Percentiles rank a stretch among this genome's conserved stretches.
phyloP scores from a whole-genome alignment of 1,140 invertebrate species.

The Anastrepha ludens region DNA sequence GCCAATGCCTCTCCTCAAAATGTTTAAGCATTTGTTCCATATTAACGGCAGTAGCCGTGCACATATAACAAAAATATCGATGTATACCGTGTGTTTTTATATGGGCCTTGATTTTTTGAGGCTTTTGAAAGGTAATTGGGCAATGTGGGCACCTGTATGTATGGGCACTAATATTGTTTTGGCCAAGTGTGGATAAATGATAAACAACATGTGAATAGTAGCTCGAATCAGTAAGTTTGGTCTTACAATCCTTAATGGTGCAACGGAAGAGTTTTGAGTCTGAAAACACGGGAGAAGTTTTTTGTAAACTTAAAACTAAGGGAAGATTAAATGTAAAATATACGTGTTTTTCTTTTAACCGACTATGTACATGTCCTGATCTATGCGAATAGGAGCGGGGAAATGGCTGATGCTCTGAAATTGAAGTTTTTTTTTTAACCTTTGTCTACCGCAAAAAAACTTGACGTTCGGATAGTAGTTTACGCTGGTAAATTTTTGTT shows the following conservation, averaged over 20 bases:
- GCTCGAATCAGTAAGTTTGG: slow-evolving; percentile 50
- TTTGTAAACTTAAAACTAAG: background rate
- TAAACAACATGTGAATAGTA: slow-evolving; percentile 75
- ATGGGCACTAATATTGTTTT: slow-evolving; percentile 48
- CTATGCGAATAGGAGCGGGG: no score
- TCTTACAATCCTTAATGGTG: slow-evolving; percentile 50
- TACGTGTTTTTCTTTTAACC: no score
- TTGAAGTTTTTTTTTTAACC: no score
- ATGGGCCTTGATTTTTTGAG: slow-evolving; percentile 63
- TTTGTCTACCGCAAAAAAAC: no score
- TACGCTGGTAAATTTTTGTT: no score
- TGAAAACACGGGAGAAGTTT: slow-evolving; percentile 1
- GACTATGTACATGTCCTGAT: no score
- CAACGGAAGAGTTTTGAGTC: slow-evolving; percentile 57
- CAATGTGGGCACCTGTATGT: slow-evolving; percentile 71
- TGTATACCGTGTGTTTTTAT: slow-evolving; percentile 73
- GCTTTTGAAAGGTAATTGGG: slow-evolving; percentile 76
- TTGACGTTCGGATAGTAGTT: no score
- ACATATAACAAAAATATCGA: slow-evolving; percentile 69
- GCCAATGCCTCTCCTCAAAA: slow-evolving; percentile 77
- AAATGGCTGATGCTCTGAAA: no score
- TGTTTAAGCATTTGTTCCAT: slow-evolving; percentile 75
- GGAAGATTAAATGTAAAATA: no score
- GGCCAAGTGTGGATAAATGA: slow-evolving; percentile 68
- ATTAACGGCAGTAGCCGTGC: slow-evolving; percentile 57